These are phyloP conservation scores for Laspeyria flexula DNA, from an alignment of 2,888 invertebrate species.

Conservation along the genomic window DNA sequence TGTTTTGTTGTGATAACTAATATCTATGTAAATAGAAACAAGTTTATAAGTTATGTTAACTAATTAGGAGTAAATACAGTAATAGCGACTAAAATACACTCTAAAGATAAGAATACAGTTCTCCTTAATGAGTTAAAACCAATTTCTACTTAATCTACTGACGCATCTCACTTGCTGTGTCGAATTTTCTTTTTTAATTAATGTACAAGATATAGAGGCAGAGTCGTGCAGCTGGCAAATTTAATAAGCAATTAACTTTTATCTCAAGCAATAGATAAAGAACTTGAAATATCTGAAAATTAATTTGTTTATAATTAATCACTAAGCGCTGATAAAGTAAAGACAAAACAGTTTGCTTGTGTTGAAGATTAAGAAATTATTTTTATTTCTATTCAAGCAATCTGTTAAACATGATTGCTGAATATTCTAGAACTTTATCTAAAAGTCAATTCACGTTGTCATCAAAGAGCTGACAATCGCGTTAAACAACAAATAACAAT, in stretches of 20 bases:
- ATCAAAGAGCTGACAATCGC: conserved; percentile 17
- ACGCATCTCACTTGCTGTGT: conserved; percentile 26
- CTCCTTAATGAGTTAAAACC: conserved; percentile 24
- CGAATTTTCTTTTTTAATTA: conserved; percentile 31
- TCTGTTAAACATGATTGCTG: too few relatives aligned
- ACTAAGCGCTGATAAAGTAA: neutral
- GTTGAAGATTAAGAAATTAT: neutral
- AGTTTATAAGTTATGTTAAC: conserved; percentile 25
- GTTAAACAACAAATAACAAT: conserved; percentile 28
- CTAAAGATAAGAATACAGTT: conserved; percentile 3
- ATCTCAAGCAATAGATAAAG: neutral
- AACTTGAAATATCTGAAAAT: neutral
- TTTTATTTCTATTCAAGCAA: neutral
- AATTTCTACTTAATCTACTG: conserved; percentile 37
- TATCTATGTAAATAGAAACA: conserved; percentile 17
- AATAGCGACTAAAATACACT: conserved; percentile 27
- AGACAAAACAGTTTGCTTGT: neutral
- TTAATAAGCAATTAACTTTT: conserved; percentile 3
- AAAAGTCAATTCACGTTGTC: conserved; percentile 14
- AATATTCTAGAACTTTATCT: neutral
- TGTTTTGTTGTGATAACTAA: conserved; percentile 9
- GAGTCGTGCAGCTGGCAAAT: conserved; percentile 3
- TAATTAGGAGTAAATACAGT: conserved; percentile 32
- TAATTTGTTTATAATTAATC: neutral
- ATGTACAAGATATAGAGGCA: conserved; percentile 5